These are phyloP conservation scores for Adrianichthys oophorus DNA, from an alignment of 2,797 vertebrate species.

Conservation along the genomic window DNA sequence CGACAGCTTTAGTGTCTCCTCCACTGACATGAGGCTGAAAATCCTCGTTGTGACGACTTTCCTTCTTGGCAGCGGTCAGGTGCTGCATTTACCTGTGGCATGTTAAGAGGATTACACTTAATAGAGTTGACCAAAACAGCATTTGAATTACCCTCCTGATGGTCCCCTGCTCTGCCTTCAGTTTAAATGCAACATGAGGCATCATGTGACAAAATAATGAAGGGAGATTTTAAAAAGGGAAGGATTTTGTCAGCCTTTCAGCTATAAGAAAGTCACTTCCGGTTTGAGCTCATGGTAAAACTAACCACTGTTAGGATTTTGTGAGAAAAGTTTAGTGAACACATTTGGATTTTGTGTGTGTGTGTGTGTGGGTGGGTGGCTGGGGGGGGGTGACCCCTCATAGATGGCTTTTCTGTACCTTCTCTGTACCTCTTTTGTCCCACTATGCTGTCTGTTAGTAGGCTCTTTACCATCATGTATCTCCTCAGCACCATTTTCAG, in stretches of 20 bases:
- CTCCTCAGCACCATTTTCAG: too few species aligned
- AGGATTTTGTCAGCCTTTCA: background rate
- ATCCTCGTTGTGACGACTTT: slow-evolving; percentile 23
- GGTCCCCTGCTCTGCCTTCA: slow-evolving; percentile 36
- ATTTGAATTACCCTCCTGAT: slow-evolving; percentile 36
- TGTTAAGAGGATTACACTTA: slow-evolving; percentile 52
- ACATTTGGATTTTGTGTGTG: too few species aligned
- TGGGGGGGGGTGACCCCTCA: too few species aligned
- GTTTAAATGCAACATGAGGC: slow-evolving; percentile 27
- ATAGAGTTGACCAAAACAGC: slow-evolving; percentile 49
- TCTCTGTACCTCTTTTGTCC: too few species aligned
- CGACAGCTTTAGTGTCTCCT: slow-evolving; percentile 18
- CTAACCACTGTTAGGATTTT: too few species aligned
- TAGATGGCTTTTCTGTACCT: too few species aligned
- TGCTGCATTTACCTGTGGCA: slow-evolving; percentile 31
- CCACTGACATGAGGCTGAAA: slow-evolving; percentile 23
- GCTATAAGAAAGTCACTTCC: background rate
- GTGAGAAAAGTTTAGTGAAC: too few species aligned
- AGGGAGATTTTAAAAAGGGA: slow-evolving; percentile 24
- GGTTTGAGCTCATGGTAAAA: background rate
- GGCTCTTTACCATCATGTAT: too few species aligned
- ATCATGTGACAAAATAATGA: slow-evolving; percentile 25
- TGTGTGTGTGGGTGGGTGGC: too few species aligned
- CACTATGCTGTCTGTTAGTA: too few species aligned
- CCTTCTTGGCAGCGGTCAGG: slow-evolving; percentile 31